Base-by-base conservation (phyloP, 2,888 invertebrate genomes). In the Dioctria rufipes region DNA sequence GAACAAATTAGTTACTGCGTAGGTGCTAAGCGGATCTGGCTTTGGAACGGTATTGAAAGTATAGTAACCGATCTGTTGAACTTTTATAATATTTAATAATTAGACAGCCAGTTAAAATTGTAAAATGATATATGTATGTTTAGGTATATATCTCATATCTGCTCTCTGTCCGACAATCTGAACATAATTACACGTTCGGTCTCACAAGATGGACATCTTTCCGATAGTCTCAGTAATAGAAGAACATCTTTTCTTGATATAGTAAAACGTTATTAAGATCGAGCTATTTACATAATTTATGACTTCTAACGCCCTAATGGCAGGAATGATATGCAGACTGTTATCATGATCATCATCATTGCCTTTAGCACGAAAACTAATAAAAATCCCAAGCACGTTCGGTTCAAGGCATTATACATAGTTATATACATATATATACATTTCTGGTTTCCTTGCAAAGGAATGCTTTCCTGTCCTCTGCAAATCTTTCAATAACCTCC, bases 381-480 rank as follows among this genome's bases (percentile, higher is more conserved):
- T 63, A 77, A 77, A 63, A 77, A 63, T 43, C 3, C 77, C 49
- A 77, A 46, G 63, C 63, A 77, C 46, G 63, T 43, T 25, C 11
- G 43, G 63, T 43, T 25, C 11, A 42, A 43, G 39, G 63, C 39
- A 61, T 77, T 63, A 61, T 77, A 77, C 77, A 63, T 63, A 63
- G 46, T 63, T 25, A 25, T 25, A 25, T 25, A 25, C 2, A 25
- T 2, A 25, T 25, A 25, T 25, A 25, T 25, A 25, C 25, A 63
- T 63, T 63, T 63, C 77, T 63, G 63, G 51, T 63, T 63, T 77
- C 51, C 63, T 40, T 5, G 25, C 37, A 46, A 63, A 77, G 25
- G 63, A 63, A 77, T 73, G 63, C 63, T 63, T 77, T 61, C 77
- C 77, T 77, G 61, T 77, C 77, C 77, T 63, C 63, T 77, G 77